Evolutionary conservation across 2,113 vertebrate genomes (phyloP).

Genomic region (Willisornis vidua): DNA sequence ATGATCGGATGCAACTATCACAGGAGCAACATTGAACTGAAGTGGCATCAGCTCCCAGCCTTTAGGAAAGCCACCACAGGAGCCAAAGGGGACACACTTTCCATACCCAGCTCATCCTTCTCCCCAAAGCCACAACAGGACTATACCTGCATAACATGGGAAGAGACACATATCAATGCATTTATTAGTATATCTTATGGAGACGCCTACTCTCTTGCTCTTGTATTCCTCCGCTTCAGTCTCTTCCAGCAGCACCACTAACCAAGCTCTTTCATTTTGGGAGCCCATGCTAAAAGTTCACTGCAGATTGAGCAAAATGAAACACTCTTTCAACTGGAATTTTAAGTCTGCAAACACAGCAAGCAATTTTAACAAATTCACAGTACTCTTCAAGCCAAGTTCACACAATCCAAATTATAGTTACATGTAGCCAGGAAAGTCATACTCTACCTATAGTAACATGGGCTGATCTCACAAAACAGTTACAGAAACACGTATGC

Average conservation of each 20-base stretch:
- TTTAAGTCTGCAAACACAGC: not conserved
- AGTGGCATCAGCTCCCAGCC: not conserved
- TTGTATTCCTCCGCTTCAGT: not conserved
- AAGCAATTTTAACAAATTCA: not conserved
- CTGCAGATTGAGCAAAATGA: not conserved
- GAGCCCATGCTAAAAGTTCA: not conserved
- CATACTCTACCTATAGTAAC: not conserved
- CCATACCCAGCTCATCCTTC: not conserved
- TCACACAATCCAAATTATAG: not conserved
- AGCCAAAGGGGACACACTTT: rapidly evolving
- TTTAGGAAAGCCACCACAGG: not conserved
- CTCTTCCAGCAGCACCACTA: not conserved
- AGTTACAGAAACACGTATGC: not conserved
- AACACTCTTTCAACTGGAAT: not conserved
- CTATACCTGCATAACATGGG: too few relatives aligned
- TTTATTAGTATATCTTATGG: not conserved
- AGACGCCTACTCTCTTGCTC: not conserved
- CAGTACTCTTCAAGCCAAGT: not conserved
- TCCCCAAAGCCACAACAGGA: not conserved
- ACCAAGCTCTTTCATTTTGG: not conserved
- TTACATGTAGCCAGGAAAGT: not conserved
- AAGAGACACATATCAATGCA: not conserved
- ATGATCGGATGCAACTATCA: not conserved
- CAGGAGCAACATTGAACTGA: not conserved
- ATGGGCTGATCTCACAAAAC: not conserved